These are phyloP conservation scores for Idaea straminata DNA, from an alignment of 2,888 invertebrate genomes.

Conservation along the genomic window DNA sequence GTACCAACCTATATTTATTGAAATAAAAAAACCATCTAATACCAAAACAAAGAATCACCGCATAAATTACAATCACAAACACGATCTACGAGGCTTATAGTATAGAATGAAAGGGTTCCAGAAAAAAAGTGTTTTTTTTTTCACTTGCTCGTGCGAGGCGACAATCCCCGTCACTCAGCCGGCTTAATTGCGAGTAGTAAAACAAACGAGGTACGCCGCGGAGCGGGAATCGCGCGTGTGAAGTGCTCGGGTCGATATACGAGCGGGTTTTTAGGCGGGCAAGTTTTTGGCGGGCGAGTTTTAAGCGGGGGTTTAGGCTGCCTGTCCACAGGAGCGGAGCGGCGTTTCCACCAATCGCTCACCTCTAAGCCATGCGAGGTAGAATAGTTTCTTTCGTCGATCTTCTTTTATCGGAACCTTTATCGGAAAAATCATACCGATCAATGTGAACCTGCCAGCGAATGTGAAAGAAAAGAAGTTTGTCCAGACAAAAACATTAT, in stretches of 20 bases:
- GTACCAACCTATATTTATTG: too few species aligned
- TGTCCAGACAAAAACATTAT: too few species aligned
- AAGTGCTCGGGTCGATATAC: conserved; percentile 40
- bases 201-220: conserved; percentile 66
- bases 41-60: not conserved
- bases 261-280: conserved; percentile 29
- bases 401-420: too few species aligned
- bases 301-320: conserved; percentile 8
- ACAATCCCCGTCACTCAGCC: conserved; percentile 77
- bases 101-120: conserved; percentile 1
- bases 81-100: not conserved
- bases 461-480: too few species aligned
- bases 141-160: conserved; percentile 51
- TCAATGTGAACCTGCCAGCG: too few species aligned
- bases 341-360: too few species aligned
- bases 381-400: too few species aligned
- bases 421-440: too few species aligned
- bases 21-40: too few species aligned
- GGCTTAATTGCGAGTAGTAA: conserved; percentile 75
- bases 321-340: too few species aligned
- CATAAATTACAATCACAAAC: not conserved
- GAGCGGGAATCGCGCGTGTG: conserved; percentile 42
- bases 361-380: too few species aligned
- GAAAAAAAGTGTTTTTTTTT: conserved; percentile 40
- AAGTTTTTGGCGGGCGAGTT: conserved; percentile 3